phyloP scores from a whole-genome alignment of 2,797 vertebrate species.

The Xenentodon cancila region DNA sequence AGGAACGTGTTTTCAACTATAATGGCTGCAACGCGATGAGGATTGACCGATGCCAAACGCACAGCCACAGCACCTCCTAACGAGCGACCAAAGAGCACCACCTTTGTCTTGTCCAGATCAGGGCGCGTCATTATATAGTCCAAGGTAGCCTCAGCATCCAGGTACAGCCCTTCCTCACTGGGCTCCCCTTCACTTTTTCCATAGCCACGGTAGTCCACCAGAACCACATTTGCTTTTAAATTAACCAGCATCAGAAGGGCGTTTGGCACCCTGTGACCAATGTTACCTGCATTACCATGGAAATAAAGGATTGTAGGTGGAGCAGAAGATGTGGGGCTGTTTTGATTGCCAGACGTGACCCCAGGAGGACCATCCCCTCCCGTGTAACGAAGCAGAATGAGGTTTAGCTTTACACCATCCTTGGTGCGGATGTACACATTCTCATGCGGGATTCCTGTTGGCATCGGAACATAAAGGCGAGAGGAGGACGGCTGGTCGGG shows the following conservation, averaged over 20 bases:
- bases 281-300: constrained; percentile 97
- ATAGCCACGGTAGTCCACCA: constrained; percentile 97
- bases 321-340: constrained; percentile 72
- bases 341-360: constrained; percentile 72
- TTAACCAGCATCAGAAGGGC: constrained; percentile 98
- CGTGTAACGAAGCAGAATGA: constrained; percentile 94
- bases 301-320: constrained; percentile 97
- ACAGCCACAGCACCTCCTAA: constrained; percentile 96
- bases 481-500: constrained; percentile 98
- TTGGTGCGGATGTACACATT: constrained; percentile 96
- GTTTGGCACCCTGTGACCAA: constrained; percentile 96
- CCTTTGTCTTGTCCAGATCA: constrained; percentile 96
- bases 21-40: constrained; percentile 94
- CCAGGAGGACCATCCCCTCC: constrained; percentile 82
- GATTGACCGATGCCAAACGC: constrained; percentile 93
- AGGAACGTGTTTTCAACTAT: constrained; percentile 99
- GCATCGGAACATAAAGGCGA: constrained; percentile 96
- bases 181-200: constrained; percentile 98
- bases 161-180: constrained; percentile 92
- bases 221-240: constrained; percentile 94
- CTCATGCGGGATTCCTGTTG: constrained; percentile 96
- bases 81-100: constrained; percentile 96
- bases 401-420: constrained; percentile 95
- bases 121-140: constrained; percentile 97
- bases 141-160: constrained; percentile 94